Conservation (phyloP, 2,113 vertebrate species). For the Colius striatus region DNA sequence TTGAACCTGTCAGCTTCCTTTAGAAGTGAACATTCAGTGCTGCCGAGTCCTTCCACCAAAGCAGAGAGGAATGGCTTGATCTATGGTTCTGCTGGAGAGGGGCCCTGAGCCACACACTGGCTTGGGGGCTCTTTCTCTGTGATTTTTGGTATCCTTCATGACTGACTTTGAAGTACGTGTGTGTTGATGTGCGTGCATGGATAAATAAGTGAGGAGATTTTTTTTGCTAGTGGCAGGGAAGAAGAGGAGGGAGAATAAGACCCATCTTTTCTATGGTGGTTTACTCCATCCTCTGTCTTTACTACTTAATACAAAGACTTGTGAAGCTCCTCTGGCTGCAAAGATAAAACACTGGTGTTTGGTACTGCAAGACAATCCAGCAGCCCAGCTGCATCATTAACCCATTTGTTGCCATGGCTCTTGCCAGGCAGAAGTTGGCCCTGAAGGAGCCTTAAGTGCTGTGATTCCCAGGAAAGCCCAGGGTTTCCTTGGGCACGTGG, state of each 20-base stretch:
- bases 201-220: not conserved
- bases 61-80: not conserved
- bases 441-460: not conserved
- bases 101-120: fast-evolving
- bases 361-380: not conserved
- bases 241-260: not conserved
- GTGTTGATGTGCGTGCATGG: not conserved
- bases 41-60: not conserved
- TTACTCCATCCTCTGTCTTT: not conserved
- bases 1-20: not conserved
- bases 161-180: not conserved
- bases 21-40: not conserved
- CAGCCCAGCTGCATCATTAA: fast-evolving
- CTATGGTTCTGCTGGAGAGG: not conserved
- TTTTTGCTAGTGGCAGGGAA: not conserved
- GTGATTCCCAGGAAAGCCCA: not conserved
- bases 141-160: not conserved
- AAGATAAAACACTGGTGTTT: not conserved
- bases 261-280: not conserved
- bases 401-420: fast-evolving
- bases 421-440: not conserved
- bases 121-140: not conserved
- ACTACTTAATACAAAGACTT: not conserved
- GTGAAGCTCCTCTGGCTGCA: not conserved
- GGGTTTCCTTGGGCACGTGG: not conserved